Percentiles rank a stretch among this genome's conserved stretches.
Conservation (phyloP, 2,888 invertebrate genomes). For the Drosophila dives region DNA sequence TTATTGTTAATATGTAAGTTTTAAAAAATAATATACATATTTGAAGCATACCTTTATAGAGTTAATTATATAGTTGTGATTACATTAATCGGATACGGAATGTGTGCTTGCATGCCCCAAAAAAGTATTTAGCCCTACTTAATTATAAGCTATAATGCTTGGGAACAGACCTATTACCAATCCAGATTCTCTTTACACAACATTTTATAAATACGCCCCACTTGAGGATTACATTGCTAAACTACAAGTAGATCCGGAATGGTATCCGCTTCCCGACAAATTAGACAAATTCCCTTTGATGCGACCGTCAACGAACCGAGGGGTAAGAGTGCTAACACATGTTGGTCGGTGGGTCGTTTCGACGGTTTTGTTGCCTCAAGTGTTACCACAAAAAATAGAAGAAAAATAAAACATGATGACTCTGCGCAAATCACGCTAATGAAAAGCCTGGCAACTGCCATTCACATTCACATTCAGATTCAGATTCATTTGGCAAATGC, state of each 20-base stretch:
- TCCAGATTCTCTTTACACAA: background rate
- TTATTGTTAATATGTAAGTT: too few relatives aligned
- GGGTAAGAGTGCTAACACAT: background rate
- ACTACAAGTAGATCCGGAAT: constrained; percentile 13
- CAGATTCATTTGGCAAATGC: constrained; percentile 31
- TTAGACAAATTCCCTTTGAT: constrained; percentile 56
- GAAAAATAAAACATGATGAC: constrained; percentile 62
- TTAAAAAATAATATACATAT: background rate
- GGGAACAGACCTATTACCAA: too few relatives aligned
- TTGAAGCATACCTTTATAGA: background rate
- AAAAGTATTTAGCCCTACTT: background rate
- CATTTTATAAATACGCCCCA: constrained; percentile 11
- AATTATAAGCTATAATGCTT: background rate
- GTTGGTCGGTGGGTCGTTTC: constrained; percentile 13
- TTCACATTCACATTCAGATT: constrained; percentile 38
- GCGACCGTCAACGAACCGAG: constrained; percentile 2
- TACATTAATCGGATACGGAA: background rate
- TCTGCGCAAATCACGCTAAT: constrained; percentile 75
- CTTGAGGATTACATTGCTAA: constrained; percentile 19
- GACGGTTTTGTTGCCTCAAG: background rate
- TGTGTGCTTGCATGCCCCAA: background rate
- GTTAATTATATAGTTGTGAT: background rate
- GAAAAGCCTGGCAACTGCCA: constrained; percentile 69
- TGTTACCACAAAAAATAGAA: constrained; percentile 20
- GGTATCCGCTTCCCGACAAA: constrained; percentile 40